Percentiles rank a stretch among this genome's conserved stretches.
Conservation (phyloP, 2,888 invertebrate genomes). For the Mongoloraphidia duomilia region DNA sequence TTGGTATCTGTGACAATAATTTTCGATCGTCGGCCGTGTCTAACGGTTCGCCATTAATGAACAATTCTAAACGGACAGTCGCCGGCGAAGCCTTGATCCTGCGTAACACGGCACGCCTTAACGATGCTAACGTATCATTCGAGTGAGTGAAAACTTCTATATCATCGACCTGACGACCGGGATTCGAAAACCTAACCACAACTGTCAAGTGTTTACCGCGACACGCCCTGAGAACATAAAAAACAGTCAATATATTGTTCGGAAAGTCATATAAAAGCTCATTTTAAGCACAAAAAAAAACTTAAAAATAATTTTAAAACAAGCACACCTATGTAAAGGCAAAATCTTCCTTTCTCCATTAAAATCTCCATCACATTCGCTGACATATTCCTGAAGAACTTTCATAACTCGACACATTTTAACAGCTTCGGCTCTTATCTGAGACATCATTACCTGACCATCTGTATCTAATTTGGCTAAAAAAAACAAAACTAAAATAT, state of each 20-base stretch:
- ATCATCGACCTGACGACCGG: slow-evolving; percentile 79
- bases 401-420: slow-evolving; percentile 88
- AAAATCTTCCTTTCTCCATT: slow-evolving; percentile 77
- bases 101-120: slow-evolving; percentile 63
- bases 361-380: slow-evolving; percentile 83
- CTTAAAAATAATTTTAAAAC: background rate
- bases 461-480: slow-evolving; percentile 30
- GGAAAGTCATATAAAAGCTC: background rate
- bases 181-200: slow-evolving; percentile 75
- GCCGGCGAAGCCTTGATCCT: slow-evolving; percentile 44
- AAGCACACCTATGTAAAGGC: slow-evolving; percentile 58
- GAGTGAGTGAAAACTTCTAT: slow-evolving; percentile 85
- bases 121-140: slow-evolving; percentile 81
- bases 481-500: slow-evolving; percentile 11
- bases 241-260: slow-evolving; percentile 4
- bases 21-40: slow-evolving; percentile 80
- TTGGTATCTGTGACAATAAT: slow-evolving; percentile 69
- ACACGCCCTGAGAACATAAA: slow-evolving; percentile 48
- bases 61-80: slow-evolving; percentile 81
- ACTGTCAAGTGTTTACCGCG: slow-evolving; percentile 81
- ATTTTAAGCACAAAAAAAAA: background rate
- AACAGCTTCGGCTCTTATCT: slow-evolving; percentile 52
- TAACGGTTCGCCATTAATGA: slow-evolving; percentile 74
- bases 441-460: slow-evolving; percentile 28
- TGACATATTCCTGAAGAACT: slow-evolving; percentile 88